A percentile compares a stretch with the other conserved stretches of the same genome.
Evolutionary conservation across 2,888 invertebrate genomes (phyloP).

Genomic region (Pammene aurita): DNA sequence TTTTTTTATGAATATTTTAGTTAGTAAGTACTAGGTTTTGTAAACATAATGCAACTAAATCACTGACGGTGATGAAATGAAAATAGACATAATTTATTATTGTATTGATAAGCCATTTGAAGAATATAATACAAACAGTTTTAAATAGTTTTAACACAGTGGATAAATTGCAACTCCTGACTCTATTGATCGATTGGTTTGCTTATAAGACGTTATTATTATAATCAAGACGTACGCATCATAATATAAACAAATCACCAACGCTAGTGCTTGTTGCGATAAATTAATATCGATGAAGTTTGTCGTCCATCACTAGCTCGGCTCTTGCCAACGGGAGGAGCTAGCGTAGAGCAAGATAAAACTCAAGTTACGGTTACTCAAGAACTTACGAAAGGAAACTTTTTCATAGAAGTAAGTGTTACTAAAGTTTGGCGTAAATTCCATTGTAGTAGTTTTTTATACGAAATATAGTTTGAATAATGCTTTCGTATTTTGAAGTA

Average conservation of each 20-base stretch:
- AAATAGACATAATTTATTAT: too few relatives aligned
- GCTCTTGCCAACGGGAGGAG: slow-evolving; percentile 42
- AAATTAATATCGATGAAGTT: slow-evolving; percentile 53
- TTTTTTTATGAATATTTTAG: not conserved
- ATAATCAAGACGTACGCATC: slow-evolving; percentile 19
- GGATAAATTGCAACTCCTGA: slow-evolving; percentile 4
- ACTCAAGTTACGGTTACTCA: not conserved
- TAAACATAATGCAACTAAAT: not conserved
- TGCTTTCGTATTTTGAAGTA: too few relatives aligned
- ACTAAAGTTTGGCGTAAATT: not conserved
- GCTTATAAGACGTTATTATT: slow-evolving; percentile 24
- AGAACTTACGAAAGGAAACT: not conserved
- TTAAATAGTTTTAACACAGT: slow-evolving; percentile 10
- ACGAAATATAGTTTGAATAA: not conserved
- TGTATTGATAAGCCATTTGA: not conserved
- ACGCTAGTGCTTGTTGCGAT: slow-evolving; percentile 9
- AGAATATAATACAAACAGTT: slow-evolving; percentile 1
- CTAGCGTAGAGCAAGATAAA: slow-evolving; percentile 54
- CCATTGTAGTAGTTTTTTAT: not conserved
- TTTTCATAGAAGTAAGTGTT: not conserved
- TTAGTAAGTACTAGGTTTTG: too few relatives aligned
- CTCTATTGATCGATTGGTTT: slow-evolving; percentile 22
- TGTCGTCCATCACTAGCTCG: slow-evolving; percentile 55
- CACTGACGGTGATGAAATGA: not conserved
- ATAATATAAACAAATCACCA: slow-evolving; percentile 32